These are phyloP conservation scores for Drosophila murphyi DNA, from an alignment of 1,140 invertebrate species.

Conservation along the genomic window DNA sequence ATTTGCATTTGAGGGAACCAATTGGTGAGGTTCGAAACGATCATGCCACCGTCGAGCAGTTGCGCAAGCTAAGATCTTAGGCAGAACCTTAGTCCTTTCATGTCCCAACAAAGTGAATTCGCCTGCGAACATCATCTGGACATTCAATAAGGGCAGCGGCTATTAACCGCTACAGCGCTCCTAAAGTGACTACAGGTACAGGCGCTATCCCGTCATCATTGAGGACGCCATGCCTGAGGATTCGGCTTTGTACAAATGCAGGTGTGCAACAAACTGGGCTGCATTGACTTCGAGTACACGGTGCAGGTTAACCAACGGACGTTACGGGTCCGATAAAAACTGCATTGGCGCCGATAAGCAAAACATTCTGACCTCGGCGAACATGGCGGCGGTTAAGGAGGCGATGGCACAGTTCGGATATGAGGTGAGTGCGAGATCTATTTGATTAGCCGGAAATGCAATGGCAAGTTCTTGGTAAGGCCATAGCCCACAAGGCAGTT, in stretches of 20 bases:
- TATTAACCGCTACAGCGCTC: slow-evolving; percentile 86
- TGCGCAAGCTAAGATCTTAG: slow-evolving; percentile 85
- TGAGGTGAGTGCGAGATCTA: slow-evolving; percentile 67
- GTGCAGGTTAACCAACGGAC: slow-evolving; percentile 27
- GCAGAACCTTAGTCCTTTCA: slow-evolving; percentile 87
- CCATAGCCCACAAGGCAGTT: neutral
- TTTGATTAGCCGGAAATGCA: neutral
- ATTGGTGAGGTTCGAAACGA: too few species aligned
- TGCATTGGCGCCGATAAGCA: slow-evolving; percentile 84
- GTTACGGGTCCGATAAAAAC: slow-evolving; percentile 26
- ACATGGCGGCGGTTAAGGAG: slow-evolving; percentile 84
- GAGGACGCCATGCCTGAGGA: slow-evolving; percentile 90
- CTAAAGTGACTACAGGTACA: slow-evolving; percentile 86
- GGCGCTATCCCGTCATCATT: slow-evolving; percentile 89
- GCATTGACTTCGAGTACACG: slow-evolving; percentile 90
- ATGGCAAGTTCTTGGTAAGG: slow-evolving; percentile 57
- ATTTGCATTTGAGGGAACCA: slow-evolving; percentile 41
- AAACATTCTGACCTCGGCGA: slow-evolving; percentile 83
- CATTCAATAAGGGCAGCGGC: slow-evolving; percentile 87
- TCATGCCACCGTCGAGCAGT: neutral
- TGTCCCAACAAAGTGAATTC: slow-evolving; percentile 89
- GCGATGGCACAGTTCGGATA: slow-evolving; percentile 72
- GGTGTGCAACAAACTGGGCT: slow-evolving; percentile 91
- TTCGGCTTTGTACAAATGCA: slow-evolving; percentile 95
- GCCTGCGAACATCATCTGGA: slow-evolving; percentile 91